These are phyloP conservation scores for Drosophila elegans DNA, from an alignment of 1,140 invertebrate species.

Conservation along the genomic window DNA sequence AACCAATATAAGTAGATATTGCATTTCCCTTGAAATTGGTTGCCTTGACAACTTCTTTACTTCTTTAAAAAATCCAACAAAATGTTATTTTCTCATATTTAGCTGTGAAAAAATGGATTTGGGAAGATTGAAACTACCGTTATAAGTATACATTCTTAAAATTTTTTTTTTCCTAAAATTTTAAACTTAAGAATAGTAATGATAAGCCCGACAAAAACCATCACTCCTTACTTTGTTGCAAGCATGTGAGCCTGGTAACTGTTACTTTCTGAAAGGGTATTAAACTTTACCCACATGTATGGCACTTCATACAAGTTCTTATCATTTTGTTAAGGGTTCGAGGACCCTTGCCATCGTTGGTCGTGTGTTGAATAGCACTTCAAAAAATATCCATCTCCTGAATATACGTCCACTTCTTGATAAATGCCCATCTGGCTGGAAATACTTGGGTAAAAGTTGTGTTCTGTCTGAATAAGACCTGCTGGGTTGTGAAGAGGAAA, in stretches of 20 bases:
- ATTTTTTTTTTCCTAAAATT: too few species aligned
- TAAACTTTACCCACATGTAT: neutral
- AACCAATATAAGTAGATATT: too few species aligned
- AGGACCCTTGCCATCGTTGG: slow-evolving; percentile 11
- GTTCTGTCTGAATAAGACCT: too few species aligned
- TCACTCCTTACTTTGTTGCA: neutral
- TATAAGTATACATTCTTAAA: too few species aligned
- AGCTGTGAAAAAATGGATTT: too few species aligned
- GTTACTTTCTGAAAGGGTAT: neutral
- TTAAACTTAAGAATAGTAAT: too few species aligned
- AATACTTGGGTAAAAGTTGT: slow-evolving; percentile 4
- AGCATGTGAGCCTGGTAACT: neutral
- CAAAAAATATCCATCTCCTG: slow-evolving; percentile 6
- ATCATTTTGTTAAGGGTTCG: slow-evolving; percentile 13
- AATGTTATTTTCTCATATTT: too few species aligned
- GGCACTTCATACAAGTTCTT: slow-evolving; percentile 9
- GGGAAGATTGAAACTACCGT: too few species aligned
- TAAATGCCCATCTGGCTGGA: slow-evolving; percentile 17
- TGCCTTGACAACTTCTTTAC: too few species aligned
- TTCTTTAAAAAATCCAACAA: too few species aligned
- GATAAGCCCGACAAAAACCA: too few species aligned
- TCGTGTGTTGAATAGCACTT: slow-evolving; percentile 12
- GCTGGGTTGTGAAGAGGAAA: neutral
- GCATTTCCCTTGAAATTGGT: neutral
- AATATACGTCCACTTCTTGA: slow-evolving; percentile 1